These are phyloP conservation scores for Astatotilapia flaviijosephi DNA, from an alignment of 2,113 vertebrate species.

Conservation along the genomic window DNA sequence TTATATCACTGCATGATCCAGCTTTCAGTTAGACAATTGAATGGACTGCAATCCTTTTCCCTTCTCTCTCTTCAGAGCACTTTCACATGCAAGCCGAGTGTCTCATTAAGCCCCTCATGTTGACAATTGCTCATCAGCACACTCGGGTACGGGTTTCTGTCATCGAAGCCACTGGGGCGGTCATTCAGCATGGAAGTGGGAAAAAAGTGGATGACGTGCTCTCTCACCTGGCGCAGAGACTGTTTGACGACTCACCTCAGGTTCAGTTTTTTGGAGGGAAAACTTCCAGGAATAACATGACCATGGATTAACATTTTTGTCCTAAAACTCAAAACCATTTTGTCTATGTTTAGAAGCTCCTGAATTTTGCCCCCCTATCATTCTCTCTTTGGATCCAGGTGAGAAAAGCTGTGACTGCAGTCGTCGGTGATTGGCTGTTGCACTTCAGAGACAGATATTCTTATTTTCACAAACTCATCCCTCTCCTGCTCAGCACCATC, in stretches of 20 bases:
- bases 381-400: slow-evolving; percentile 69
- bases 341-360: not conserved
- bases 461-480: slow-evolving; percentile 88
- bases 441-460: slow-evolving; percentile 87
- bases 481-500: slow-evolving; percentile 83
- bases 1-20: not conserved
- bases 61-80: slow-evolving; percentile 73
- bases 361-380: not conserved
- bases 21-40: not conserved
- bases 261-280: slow-evolving; percentile 43
- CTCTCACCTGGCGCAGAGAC: slow-evolving; percentile 89
- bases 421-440: slow-evolving; percentile 86
- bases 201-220: slow-evolving; percentile 88
- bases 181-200: slow-evolving; percentile 81
- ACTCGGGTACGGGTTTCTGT: slow-evolving; percentile 84
- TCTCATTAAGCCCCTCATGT: slow-evolving; percentile 86
- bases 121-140: slow-evolving; percentile 88
- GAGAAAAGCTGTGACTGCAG: slow-evolving; percentile 78
- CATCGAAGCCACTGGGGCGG: slow-evolving; percentile 82
- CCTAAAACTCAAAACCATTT: not conserved
- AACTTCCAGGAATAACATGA: not conserved
- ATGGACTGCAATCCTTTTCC: not conserved
- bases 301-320: not conserved
- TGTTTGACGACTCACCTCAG: slow-evolving; percentile 91
- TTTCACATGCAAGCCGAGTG: slow-evolving; percentile 94